phyloP scores from a whole-genome alignment of 2,113 vertebrate genomes.

The Anthoscopus minutus region DNA sequence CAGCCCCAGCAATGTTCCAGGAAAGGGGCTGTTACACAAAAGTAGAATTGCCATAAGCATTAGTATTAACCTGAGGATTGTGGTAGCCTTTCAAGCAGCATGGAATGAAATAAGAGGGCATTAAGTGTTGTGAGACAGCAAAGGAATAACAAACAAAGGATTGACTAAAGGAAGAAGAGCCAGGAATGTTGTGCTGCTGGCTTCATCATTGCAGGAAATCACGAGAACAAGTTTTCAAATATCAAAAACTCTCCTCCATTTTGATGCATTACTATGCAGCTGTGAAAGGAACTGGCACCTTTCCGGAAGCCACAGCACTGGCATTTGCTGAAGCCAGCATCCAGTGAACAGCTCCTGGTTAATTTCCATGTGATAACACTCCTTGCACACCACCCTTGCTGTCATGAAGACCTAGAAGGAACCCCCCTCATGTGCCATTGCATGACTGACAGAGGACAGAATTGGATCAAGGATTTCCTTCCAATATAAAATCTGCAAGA shows the following conservation, averaged over 20 bases:
- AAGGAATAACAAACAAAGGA: neutral
- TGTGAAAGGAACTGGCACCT: neutral
- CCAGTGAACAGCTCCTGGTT: neutral
- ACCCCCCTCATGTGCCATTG: neutral
- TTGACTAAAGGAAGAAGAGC: neutral
- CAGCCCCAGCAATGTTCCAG: neutral
- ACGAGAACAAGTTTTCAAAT: neutral
- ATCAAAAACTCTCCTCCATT: neutral
- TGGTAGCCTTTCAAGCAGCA: neutral
- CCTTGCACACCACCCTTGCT: neutral
- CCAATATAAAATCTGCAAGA: neutral
- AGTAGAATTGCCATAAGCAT: neutral
- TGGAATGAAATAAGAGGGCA: neutral
- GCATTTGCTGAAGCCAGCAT: neutral
- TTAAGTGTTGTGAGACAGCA: neutral
- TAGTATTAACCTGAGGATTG: neutral
- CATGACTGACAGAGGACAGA: neutral
- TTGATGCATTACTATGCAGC: neutral
- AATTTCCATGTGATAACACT: neutral
- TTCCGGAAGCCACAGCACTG: neutral
- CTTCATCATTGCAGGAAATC: neutral
- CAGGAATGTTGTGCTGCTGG: neutral
- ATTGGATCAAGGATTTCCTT: neutral
- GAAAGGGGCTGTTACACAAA: neutral
- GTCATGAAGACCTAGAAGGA: neutral